phyloP scores from a whole-genome alignment of 1,140 invertebrate species.

The Oppia nitens region DNA sequence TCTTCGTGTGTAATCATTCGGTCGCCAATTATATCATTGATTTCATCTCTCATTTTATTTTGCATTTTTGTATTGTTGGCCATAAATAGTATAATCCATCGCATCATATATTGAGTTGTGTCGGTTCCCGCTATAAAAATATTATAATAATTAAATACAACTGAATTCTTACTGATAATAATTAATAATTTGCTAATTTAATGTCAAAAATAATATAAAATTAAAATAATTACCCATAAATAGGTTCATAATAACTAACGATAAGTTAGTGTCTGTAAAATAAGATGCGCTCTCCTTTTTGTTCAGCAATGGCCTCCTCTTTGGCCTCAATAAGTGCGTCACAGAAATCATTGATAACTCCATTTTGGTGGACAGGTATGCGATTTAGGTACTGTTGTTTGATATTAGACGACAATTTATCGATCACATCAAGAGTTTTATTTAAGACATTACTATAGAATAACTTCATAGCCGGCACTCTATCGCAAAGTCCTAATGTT shows the following conservation, averaged over 20 bases:
- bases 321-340: not conserved
- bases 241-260: not conserved
- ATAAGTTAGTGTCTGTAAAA: not conserved
- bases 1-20: no score
- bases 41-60: no score
- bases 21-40: no score
- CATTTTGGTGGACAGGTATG: not conserved
- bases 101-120: no score
- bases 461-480: not conserved
- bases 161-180: no score
- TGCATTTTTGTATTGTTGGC: no score
- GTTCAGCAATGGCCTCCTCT: not conserved
- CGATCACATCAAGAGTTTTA: not conserved
- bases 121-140: no score
- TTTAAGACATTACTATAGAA: not conserved
- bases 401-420: not conserved
- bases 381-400: not conserved
- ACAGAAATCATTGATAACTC: not conserved
- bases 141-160: no score
- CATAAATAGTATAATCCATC: no score
- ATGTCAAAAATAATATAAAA: no score
- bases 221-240: no score
- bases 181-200: no score
- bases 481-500: not conserved
- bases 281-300: not conserved